phyloP scores from a whole-genome alignment of 2,797 vertebrate genomes.

The Ctenochaetus hawaiiensis region DNA sequence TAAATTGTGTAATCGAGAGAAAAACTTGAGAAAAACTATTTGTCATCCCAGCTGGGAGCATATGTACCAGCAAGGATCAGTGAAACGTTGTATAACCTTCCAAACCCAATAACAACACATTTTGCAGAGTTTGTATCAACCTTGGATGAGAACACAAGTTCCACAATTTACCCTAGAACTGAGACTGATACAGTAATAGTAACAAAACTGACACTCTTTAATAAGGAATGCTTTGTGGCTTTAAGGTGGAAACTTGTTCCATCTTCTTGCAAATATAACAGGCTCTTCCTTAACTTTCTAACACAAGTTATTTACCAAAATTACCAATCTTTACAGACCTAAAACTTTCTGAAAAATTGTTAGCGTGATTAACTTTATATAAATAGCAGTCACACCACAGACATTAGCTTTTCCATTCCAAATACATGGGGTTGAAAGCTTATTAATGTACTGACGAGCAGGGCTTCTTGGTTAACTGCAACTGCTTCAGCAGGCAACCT shows the following conservation, averaged over 20 bases:
- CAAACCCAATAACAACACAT: not conserved
- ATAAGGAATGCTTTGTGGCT: not conserved
- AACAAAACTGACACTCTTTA: not conserved
- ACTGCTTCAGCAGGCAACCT: no score
- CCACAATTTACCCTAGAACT: not conserved
- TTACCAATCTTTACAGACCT: not conserved
- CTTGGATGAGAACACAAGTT: constrained; percentile 12
- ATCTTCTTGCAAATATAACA: not conserved
- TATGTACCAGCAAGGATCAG: not conserved
- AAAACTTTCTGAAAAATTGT: not conserved
- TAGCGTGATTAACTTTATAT: not conserved
- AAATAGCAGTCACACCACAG: no score
- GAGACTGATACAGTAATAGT: not conserved
- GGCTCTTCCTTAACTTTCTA: not conserved
- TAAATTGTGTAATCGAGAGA: constrained; percentile 11
- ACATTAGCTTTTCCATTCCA: not conserved
- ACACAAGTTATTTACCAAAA: not conserved
- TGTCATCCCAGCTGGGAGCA: constrained; percentile 15
- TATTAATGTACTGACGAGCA: not conserved
- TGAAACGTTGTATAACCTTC: constrained; percentile 3
- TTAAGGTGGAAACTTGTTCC: not conserved
- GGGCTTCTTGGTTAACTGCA: not conserved
- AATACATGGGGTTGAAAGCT: not conserved
- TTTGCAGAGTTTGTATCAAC: constrained; percentile 2
- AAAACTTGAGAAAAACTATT: constrained; percentile 9